A percentile compares a stretch with the other conserved stretches of the same genome.
These are phyloP conservation scores for Pygmarrhopalites habei DNA, from an alignment of 1,140 invertebrate genomes.

Conservation along the genomic window DNA sequence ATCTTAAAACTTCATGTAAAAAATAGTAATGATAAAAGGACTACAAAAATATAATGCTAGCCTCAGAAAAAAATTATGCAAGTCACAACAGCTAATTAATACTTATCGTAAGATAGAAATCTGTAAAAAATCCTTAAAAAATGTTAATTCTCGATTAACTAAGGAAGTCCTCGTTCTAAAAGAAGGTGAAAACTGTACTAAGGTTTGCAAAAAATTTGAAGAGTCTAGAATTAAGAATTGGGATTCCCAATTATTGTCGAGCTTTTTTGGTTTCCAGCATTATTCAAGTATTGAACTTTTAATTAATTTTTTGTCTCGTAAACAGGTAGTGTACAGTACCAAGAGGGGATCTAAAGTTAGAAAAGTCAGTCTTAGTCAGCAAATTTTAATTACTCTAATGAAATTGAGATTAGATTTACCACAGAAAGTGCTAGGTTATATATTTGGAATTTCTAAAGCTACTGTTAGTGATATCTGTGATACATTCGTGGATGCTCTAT, in stretches of 20 bases:
- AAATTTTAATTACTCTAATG: not conserved
- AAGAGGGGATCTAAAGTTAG: not conserved
- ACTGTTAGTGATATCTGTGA: not conserved
- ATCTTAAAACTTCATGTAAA: too few species aligned
- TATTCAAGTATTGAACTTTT: not conserved
- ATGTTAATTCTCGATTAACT: too few species aligned
- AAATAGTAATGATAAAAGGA: too few species aligned
- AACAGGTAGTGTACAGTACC: not conserved
- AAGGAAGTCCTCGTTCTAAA: too few species aligned
- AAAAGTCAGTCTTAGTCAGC: not conserved
- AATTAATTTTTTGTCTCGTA: not conserved
- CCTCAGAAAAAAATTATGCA: too few species aligned
- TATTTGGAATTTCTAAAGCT: not conserved
- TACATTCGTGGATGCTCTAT: not conserved
- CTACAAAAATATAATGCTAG: too few species aligned
- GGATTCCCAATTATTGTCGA: not conserved
- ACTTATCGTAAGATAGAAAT: too few species aligned
- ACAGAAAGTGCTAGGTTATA: not conserved
- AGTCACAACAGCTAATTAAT: too few species aligned
- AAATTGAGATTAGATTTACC: conserved; percentile 12
- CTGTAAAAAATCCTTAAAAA: too few species aligned
- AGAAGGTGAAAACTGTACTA: too few species aligned
- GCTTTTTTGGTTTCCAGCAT: not conserved
- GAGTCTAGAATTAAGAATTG: not conserved
- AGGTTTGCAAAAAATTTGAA: not conserved